Evolutionary conservation across 1,140 invertebrate genomes (phyloP), one percentile per base, ranked within the genome.

Genomic region (Papilio machaon): DNA sequence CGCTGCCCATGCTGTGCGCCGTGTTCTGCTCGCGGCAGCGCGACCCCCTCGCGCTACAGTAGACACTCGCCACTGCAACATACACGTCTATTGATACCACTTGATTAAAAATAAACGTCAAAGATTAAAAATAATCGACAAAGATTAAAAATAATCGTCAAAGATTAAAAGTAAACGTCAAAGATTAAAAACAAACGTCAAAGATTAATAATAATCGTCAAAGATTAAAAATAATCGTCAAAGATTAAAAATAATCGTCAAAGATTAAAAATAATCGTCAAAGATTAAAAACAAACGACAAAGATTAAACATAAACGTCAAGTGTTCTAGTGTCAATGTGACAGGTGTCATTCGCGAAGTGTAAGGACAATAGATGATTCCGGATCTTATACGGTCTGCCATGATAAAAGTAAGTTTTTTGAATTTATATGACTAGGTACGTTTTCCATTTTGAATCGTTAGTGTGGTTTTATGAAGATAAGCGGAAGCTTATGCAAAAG

Each of bases 1-100:
- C 91, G 49, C 85, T 94, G 83, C 91, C 91, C 79, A 82, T 88
- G 30, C 88, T 94, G 79, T 94, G 92, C 87, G 90, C 91, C 70
- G 89, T 88, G 78, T 88, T 94, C 87, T 94, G 92, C 86, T 81
- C 89, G 38, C 83, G 90, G 15, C 86, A 88, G 47, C 74, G 74
- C 49, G 85, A 88, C 43, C 90, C 90, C 79, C 79, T 83, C 60
- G 88, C 91, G 43, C 85, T 92, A 64, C 85, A 93, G 81, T 92
- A 81, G 85, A 85, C 74, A 52, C 74, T 52, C 74, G 74, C 30
- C 73, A 80, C 54, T 75, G 49, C 17, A 60, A 43, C 9, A 78
- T 30, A 17, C 15, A 73, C 67, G 10, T 35, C 23, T 35, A 6
- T 67, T 67, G 64, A 67, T 67, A 67, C n/a, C n/a, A n/a, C n/a